These are phyloP conservation scores for Busseola fusca DNA, from an alignment of 2,888 invertebrate species.

Conservation along the genomic window DNA sequence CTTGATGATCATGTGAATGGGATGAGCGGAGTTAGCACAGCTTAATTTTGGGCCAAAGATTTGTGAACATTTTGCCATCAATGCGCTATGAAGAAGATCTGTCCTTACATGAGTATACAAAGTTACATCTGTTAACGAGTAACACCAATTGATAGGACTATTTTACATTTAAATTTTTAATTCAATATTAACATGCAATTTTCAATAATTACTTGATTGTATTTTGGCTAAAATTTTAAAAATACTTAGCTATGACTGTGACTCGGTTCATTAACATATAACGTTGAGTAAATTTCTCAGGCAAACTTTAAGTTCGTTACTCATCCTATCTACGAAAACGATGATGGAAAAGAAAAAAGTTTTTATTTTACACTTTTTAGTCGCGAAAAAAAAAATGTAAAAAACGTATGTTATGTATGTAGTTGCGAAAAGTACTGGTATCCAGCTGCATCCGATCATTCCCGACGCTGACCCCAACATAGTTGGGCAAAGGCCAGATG, in stretches of 20 bases:
- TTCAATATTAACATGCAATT: not conserved
- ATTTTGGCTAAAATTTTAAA: not conserved
- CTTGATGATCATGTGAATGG: not conserved
- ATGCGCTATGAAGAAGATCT: not conserved
- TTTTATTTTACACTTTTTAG: no score
- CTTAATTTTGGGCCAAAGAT: not conserved
- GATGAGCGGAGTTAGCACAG: not conserved
- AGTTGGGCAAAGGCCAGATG: no score
- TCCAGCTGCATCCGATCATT: no score
- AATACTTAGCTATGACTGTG: no score
- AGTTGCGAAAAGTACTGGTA: no score
- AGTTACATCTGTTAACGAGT: not conserved
- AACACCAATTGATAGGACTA: no score
- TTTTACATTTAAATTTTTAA: not conserved
- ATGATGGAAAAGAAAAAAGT: not conserved
- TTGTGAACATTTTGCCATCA: not conserved
- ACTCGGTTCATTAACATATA: no score
- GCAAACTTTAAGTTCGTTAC: no score
- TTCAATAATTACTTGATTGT: not conserved
- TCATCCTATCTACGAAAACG: not conserved
- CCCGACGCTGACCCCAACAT: no score
- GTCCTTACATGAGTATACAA: not conserved
- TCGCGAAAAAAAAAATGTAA: no score
- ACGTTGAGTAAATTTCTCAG: no score
- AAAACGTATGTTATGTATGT: no score